phyloP scores from a whole-genome alignment of 2,113 vertebrate genomes.

The Tenebrosternarchus preto region DNA sequence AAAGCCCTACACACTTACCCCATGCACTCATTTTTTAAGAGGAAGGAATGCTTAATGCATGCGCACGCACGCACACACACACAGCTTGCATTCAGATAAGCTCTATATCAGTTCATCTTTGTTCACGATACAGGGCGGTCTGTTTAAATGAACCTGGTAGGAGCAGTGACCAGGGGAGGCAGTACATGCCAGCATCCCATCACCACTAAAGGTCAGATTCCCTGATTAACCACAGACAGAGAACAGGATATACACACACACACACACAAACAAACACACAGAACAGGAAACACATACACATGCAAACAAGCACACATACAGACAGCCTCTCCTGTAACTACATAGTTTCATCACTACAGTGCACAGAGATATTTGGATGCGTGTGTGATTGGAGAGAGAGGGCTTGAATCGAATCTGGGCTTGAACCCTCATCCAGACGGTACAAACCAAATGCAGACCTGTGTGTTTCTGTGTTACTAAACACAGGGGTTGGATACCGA shows the following conservation, averaged over 20 bases:
- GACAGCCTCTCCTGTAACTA: background rate
- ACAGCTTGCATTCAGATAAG: background rate
- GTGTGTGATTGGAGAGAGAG: background rate
- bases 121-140: background rate
- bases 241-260: constrained; percentile 1
- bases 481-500: no score
- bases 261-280: background rate
- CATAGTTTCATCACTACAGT: background rate
- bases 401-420: no score
- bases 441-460: no score
- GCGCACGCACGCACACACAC: background rate
- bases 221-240: constrained; percentile 12
- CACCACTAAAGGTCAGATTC: constrained; percentile 16
- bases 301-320: no score
- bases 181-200: background rate
- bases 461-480: no score
- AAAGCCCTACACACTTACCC: background rate
- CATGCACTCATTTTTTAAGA: background rate
- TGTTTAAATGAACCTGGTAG: constrained; percentile 7
- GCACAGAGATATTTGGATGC: background rate
- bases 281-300: no score
- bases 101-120: background rate
- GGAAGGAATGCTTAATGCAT: background rate
- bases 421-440: no score
- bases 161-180: background rate